A percentile compares a stretch with the other conserved stretches of the same genome.
Conservation (phyloP, 2,113 vertebrate species). For the Cathartes aura region DNA sequence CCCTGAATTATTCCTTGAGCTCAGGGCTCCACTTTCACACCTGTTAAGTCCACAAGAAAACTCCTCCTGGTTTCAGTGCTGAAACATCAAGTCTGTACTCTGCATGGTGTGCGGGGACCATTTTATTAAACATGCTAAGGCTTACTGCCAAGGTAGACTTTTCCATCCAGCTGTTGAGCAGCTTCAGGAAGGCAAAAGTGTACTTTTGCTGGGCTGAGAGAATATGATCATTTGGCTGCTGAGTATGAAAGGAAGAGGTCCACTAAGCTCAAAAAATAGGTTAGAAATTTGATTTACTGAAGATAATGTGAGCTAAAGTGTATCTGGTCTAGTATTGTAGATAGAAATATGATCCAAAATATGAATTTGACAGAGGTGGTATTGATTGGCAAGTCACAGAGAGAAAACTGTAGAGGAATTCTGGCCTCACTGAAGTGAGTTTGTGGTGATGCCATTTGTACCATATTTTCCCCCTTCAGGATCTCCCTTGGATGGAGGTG, state of each 20-base stretch:
- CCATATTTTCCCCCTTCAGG: not conserved
- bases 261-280: not conserved
- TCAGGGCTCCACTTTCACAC: not conserved
- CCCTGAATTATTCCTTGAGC: not conserved
- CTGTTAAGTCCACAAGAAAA: not conserved
- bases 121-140: not conserved
- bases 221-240: not conserved
- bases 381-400: not conserved
- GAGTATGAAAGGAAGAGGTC: not conserved
- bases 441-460: not conserved
- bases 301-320: not conserved
- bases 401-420: not conserved
- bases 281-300: not conserved
- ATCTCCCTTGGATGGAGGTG: not conserved
- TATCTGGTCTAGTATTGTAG: not conserved
- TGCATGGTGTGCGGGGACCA: not conserved
- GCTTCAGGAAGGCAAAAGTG: not conserved
- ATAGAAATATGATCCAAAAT: not conserved
- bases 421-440: not conserved
- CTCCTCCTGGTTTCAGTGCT: not conserved
- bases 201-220: not conserved
- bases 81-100: not conserved
- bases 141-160: not conserved
- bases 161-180: not conserved
- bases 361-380: not conserved